Percentiles rank a stretch among this genome's conserved stretches.
These are phyloP conservation scores for Eremobia ochroleuca DNA, from an alignment of 2,888 invertebrate species.

Conservation along the genomic window DNA sequence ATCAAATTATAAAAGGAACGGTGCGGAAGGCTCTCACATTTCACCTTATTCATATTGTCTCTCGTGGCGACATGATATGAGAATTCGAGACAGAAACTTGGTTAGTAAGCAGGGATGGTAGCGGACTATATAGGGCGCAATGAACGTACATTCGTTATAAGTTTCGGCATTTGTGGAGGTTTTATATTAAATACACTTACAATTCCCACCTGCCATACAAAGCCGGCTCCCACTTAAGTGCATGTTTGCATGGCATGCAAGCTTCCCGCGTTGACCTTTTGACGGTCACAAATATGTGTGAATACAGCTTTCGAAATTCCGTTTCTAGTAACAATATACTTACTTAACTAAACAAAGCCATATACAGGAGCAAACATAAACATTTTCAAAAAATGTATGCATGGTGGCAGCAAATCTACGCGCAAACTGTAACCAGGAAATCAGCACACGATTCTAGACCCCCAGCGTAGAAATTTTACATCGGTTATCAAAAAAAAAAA, in stretches of 20 bases:
- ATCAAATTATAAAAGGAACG: neutral
- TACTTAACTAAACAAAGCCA: neutral
- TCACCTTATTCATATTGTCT: neutral
- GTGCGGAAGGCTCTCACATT: neutral
- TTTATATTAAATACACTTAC: neutral
- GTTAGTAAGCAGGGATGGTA: neutral
- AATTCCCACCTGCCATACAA: neutral
- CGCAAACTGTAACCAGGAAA: too few species aligned
- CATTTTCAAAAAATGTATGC: neutral
- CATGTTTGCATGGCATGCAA: constrained; percentile 18
- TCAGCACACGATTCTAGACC: too few species aligned
- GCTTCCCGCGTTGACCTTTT: constrained; percentile 36
- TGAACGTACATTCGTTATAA: neutral
- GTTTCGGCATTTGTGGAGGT: neutral
- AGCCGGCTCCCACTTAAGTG: neutral
- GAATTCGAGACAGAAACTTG: neutral
- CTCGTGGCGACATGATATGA: neutral
- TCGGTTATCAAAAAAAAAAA: too few species aligned
- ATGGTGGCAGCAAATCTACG: too few species aligned
- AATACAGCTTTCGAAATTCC: constrained; percentile 34
- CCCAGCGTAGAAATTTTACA: too few species aligned
- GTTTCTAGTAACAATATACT: neutral
- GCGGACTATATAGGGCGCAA: neutral
- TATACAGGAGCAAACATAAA: neutral
- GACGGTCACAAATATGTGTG: constrained; percentile 16